These are phyloP conservation scores for Silvanus unidentatus DNA, from an alignment of 2,888 invertebrate species.

Conservation along the genomic window DNA sequence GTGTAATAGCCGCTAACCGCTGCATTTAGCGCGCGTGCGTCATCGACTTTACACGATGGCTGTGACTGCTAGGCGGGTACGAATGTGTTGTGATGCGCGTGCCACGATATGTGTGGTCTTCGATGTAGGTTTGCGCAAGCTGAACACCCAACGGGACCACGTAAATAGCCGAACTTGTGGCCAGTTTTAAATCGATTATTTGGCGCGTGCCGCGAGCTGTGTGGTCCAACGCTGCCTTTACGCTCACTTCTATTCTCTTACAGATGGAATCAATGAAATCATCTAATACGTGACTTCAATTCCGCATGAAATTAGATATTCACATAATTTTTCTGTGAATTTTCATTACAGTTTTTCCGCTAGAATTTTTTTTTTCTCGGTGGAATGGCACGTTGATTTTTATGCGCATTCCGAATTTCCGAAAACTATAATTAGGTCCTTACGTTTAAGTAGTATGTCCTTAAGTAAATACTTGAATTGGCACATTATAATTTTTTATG, in stretches of 20 bases:
- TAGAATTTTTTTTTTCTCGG: no score
- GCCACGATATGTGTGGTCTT: conserved; percentile 8
- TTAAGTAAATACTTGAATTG: conserved; percentile 19
- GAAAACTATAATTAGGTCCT: conserved; percentile 17
- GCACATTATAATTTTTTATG: conserved; percentile 13
- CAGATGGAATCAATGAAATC: no score
- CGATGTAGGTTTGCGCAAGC: conserved; percentile 7
- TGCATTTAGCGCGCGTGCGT: conserved; percentile 1
- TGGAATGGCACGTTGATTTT: conserved; percentile 2
- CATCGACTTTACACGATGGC: conserved; percentile 1
- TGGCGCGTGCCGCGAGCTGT: conserved; percentile 6
- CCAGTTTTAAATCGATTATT: background rate
- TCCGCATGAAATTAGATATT: no score
- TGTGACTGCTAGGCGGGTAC: background rate
- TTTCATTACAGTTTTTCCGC: no score
- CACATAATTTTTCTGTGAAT: no score
- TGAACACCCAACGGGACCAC: conserved; percentile 4
- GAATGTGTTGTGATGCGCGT: conserved; percentile 5
- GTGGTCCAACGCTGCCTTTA: conserved; percentile 3
- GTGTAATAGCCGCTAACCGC: background rate
- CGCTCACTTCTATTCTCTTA: no score
- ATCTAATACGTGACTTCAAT: no score
- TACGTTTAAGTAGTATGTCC: conserved; percentile 19
- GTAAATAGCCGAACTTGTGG: conserved; percentile 1
- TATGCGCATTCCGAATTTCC: conserved; percentile 1